Evolutionary conservation across 2,888 invertebrate genomes (phyloP), one percentile per base, ranked within the genome.

Genomic region (Cheilosia variabilis): DNA sequence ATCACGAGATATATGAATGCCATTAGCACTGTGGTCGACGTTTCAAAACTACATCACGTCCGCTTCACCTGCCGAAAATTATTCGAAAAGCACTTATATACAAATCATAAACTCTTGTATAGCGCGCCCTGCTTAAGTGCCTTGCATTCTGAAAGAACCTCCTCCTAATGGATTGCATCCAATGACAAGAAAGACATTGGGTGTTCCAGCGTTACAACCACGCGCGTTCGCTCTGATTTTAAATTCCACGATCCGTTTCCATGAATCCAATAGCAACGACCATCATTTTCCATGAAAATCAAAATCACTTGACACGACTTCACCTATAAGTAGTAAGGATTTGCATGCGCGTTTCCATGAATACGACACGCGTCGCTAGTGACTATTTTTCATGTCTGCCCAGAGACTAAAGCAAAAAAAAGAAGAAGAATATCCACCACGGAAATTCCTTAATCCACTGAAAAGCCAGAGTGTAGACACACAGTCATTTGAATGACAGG

Each of bases 251-350:
- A 50, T 72, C 50, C 58, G 41, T 52, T 72, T 52, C 27, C 17
- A 24, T 60, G 60, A 71, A 58, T 71, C 50, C 24, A 10, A 9
- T 7, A 45, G 17, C 45, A n/a, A 47, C 19, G 47, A 19, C 45
- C 37, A 22, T 58, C 45, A 57, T 55, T 68, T 57, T 47, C 60
- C 27, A 50, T 37, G 60, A 50, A 71, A 50, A 72, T 72, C 72
- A 62, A 71, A 50, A 72, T 72, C 72, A 72, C 72, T 72, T 62
- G 60, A 72, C 60, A 62, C 41, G 72, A 62, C 72, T 52, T 47
- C 47, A 58, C 47, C 58, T 71, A 60, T 31, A 69, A 57, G 57
- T 57, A 19, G 34, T 17, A 41, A 37, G 53, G 53, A 53, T 53
- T 53, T 47, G 37, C 45, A 37, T 22, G 47, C 17, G 22, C 22